A percentile compares a stretch with the other conserved stretches of the same genome.
phyloP scores from a whole-genome alignment of 2,797 vertebrate genomes.

The Selene dorsalis region DNA sequence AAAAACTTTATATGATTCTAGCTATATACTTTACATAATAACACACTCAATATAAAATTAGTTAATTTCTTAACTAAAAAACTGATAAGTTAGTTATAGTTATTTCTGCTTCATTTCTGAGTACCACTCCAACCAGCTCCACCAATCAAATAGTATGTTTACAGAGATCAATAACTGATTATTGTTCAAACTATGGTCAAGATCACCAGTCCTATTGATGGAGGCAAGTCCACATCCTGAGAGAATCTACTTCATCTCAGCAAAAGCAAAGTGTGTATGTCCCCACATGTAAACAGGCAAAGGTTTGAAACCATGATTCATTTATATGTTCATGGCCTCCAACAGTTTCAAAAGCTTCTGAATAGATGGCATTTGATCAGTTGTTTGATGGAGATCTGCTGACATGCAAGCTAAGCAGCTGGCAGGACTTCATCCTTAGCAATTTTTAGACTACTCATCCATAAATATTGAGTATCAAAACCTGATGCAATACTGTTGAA shows the following conservation, averaged over 20 bases:
- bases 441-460: background rate
- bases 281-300: background rate
- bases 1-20: constrained; percentile 2
- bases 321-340: background rate
- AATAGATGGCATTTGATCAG: background rate
- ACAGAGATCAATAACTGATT: background rate
- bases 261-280: background rate
- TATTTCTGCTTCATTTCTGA: too few species aligned
- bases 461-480: background rate
- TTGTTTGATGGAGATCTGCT: background rate
- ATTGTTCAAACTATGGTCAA: background rate
- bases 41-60: background rate
- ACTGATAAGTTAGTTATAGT: too few species aligned
- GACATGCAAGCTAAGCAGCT: background rate
- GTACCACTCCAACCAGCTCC: background rate
- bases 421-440: constrained; percentile 4
- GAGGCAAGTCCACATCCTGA: background rate
- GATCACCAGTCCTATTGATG: background rate
- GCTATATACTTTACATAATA: background rate
- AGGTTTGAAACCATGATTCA: background rate
- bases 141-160: background rate
- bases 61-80: too few species aligned
- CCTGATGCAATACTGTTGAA: background rate
- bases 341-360: background rate
- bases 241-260: background rate